These are phyloP conservation scores for Colinus virginianus DNA, from an alignment of 2,113 vertebrate genomes.

Conservation along the genomic window DNA sequence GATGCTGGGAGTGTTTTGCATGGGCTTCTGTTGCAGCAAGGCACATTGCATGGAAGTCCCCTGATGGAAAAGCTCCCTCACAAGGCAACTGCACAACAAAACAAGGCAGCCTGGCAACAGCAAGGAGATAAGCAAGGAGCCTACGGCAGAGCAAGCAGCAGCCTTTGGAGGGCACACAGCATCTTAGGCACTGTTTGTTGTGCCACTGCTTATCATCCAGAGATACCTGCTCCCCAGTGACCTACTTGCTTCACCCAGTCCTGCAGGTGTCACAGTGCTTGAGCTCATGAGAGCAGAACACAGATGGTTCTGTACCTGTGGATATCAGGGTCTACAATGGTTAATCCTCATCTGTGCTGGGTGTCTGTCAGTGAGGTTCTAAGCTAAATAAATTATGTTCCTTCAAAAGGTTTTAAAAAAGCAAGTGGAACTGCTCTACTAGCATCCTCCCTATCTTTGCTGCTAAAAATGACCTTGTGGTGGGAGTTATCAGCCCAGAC, in stretches of 20 bases:
- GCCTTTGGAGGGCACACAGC: not conserved
- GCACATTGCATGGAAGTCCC: not conserved
- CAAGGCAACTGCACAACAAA: not conserved
- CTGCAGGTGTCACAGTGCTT: not conserved
- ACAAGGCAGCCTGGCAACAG: not conserved
- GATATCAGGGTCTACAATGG: not conserved
- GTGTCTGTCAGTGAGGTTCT: not conserved
- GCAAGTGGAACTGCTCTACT: not conserved
- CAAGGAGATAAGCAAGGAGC: not conserved
- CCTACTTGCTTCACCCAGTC: not conserved
- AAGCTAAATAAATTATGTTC: not conserved
- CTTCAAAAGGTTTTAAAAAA: not conserved
- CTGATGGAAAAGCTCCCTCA: not conserved
- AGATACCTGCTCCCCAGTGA: not conserved
- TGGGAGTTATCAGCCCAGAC: not conserved
- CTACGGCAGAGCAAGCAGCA: fast-evolving
- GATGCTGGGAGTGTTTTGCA: not conserved
- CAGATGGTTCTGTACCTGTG: not conserved
- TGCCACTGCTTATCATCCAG: fast-evolving
- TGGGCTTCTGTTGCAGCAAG: not conserved
- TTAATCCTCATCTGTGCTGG: not conserved
- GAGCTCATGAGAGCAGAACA: not conserved
- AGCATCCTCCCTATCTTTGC: not conserved
- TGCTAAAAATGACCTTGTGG: not conserved
- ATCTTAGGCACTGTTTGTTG: fast-evolving